Base-by-base conservation (phyloP, 2,113 vertebrate species). In the Ondatra zibethicus region DNA sequence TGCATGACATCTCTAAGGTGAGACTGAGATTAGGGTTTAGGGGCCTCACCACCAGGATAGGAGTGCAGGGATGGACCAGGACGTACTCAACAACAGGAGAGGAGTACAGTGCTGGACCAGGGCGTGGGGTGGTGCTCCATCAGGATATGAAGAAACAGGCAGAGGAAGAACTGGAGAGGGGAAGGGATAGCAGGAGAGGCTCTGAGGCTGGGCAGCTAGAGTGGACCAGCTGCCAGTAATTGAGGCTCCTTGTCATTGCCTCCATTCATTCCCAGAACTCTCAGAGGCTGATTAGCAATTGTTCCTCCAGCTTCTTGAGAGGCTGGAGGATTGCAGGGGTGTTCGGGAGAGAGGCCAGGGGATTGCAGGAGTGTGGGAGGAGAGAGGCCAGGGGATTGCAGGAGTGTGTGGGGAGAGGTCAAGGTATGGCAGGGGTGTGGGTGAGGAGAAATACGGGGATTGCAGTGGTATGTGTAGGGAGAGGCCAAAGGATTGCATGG, bases 241-340 rank as follows among this genome's bases (percentile, higher is more conserved):
- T 80, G 95, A 93, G 45, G 87, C 50, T 5, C 0, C 5, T 45
- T 42, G 58, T 52, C 58, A 89, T 86, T 66, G 82, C 58, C 80
- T 88, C 55, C 88, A 36, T 94, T 96, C 92, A 94, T 86, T 17
- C 85, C 91, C 55, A 6, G 92, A 33, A 87, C 93, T 93, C 96
- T 96, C 33, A 0, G 95, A 88, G 94, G 92, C 96, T 97, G 97
- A 97, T 97, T 96, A 97, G 96, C 86, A 39, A 97, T 97, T 97
- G 97, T 97, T 97, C 88, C 93, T 94, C 21, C 68, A 19, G 97
- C 65, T 97, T 94, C 92, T 91, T 25, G 42, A 94, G 97, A 95
- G 96, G 92, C 82, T 87, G 77, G 96, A 21, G 94, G 88, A 92
- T 84, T 66, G 92, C 92, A 50, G 88, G 16, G 73, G 82, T 82